Evolutionary conservation across 2,888 invertebrate species (phyloP).

Genomic region (Meteorus cinctellus): DNA sequence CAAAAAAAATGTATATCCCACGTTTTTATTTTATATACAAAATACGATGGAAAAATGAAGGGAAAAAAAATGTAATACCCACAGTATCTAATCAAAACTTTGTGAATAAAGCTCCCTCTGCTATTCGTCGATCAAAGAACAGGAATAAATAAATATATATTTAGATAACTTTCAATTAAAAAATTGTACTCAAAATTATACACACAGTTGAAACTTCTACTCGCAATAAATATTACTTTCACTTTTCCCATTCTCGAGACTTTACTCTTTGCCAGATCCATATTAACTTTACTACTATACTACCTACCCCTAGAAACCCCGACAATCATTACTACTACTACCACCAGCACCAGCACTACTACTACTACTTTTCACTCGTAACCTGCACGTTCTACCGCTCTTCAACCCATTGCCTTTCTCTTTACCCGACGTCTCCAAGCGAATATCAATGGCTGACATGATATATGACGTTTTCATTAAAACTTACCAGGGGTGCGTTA

Average conservation of each 20-base stretch:
- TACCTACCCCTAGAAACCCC: neutral
- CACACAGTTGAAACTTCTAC: neutral
- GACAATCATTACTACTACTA: slow-evolving; percentile 6
- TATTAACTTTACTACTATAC: slow-evolving; percentile 27
- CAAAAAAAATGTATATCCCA: too few relatives aligned
- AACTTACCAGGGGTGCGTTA: slow-evolving; percentile 58
- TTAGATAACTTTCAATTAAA: too few relatives aligned
- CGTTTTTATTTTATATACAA: too few relatives aligned
- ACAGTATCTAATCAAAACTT: too few relatives aligned
- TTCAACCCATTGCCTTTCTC: slow-evolving; percentile 6
- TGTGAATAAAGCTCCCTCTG: too few relatives aligned
- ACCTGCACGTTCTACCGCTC: slow-evolving; percentile 11
- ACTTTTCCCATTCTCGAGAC: slow-evolving; percentile 20
- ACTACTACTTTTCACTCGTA: slow-evolving; percentile 29
- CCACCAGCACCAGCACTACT: slow-evolving; percentile 3
- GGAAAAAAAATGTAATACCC: too few relatives aligned
- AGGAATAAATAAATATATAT: too few relatives aligned
- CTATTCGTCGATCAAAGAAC: too few relatives aligned
- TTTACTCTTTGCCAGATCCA: slow-evolving; percentile 20
- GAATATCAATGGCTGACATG: slow-evolving; percentile 60
- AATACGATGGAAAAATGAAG: too few relatives aligned
- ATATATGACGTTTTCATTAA: slow-evolving; percentile 65
- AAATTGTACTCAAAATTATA: too few relatives aligned
- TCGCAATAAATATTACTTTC: neutral
- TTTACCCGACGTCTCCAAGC: slow-evolving; percentile 33